Evolutionary conservation across 2,888 invertebrate genomes (phyloP), one percentile per base, ranked within the genome.

Genomic region (Hirtodrosophila trivittata): DNA sequence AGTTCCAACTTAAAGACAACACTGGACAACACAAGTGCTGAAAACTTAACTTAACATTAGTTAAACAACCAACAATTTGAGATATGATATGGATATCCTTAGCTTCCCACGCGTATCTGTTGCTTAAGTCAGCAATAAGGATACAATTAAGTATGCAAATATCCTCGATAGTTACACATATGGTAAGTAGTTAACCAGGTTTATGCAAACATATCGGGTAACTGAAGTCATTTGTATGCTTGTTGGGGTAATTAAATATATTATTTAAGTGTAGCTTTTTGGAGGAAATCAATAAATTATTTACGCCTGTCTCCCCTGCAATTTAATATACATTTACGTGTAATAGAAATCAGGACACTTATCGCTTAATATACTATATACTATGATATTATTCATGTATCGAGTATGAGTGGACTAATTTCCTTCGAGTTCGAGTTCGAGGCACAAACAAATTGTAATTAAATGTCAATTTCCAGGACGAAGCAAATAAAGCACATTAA

Each of bases 391-490:
- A 49, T 52, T 50, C 52, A 52, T 60, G 21, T 25, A 33, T 32
- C 10, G 32, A 26, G 8, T 32, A 10, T 32, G 9, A n/a, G 32
- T 39, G n/a, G 14, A 14, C 63, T 73, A 72, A 80, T 75, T 82
- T 66, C 45, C 25, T 9, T 62, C 18, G 41, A 33, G 30, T 35
- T 50, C 21, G 52, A 37, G 43, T 57, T 16, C 13, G n/a, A n/a
- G n/a, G n/a, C n/a, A 21, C 37, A 18, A 35, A 13, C 32, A 51
- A 55, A 62, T 35, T 71, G 66, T 68, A 66, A 76, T 80, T 82
- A 82, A 82, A 82, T 84, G 82, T 86, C 81, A 80, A 82, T 82
- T 82, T 82, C 64, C 75, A 70, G 56, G 35, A 37, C 30, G 28
- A 45, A 46, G 10, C 16, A 28, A 55, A 33, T 21, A 38, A 28